Evolutionary conservation across 2,113 vertebrate species (phyloP).

Genomic region (Eulacestoma nigropectus): DNA sequence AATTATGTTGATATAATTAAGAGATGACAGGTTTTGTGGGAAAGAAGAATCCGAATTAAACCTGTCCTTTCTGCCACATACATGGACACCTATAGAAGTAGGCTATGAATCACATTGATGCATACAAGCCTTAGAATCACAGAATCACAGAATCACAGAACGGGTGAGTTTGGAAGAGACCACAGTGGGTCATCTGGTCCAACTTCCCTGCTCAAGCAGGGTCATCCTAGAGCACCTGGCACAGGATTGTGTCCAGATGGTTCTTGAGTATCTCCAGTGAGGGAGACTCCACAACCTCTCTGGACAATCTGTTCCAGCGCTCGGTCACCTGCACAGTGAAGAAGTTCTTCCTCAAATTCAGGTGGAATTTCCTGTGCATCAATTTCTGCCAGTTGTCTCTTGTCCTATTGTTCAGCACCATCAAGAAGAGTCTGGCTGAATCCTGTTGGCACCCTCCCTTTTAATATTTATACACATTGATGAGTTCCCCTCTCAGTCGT

Average conservation of each 20-base stretch:
- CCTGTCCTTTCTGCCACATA: accelerated
- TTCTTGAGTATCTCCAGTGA: not conserved
- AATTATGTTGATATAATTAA: not conserved
- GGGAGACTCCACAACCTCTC: not conserved
- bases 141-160: not conserved
- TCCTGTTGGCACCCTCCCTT: not conserved
- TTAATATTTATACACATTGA: too few species aligned
- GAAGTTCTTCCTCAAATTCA: not conserved
- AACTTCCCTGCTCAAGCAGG: not conserved
- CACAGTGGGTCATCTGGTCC: not conserved
- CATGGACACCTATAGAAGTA: not conserved
- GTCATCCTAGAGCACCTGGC: not conserved
- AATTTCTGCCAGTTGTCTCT: not conserved
- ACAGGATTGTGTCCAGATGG: not conserved
- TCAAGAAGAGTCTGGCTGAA: accelerated
- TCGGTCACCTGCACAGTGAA: accelerated
- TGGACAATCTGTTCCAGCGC: not conserved
- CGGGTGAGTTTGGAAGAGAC: not conserved
- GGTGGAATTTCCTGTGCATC: not conserved
- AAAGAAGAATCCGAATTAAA: not conserved
- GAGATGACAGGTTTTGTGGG: not conserved
- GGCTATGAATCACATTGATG: not conserved
- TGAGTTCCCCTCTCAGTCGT: accelerated
- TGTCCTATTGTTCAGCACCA: not conserved
- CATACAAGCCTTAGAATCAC: not conserved